Evolutionary conservation across 2,888 invertebrate species (phyloP).

Genomic region (Cerastis leucographa): DNA sequence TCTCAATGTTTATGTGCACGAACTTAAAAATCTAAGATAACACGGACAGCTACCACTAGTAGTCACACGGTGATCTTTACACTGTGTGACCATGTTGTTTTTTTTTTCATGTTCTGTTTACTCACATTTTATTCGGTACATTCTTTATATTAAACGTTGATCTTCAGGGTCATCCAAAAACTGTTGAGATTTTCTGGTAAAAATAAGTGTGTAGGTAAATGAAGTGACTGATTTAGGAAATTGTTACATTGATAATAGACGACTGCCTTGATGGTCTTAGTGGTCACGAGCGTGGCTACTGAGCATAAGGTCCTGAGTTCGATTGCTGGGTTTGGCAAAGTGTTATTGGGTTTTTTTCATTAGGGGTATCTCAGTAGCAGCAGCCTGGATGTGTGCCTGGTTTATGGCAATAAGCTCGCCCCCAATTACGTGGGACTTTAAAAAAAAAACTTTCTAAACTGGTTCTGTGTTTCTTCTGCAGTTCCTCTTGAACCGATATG

Average conservation of each 20-base stretch:
- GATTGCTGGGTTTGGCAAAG: neutral
- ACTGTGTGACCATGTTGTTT: neutral
- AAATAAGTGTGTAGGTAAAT: neutral
- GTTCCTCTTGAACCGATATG: neutral
- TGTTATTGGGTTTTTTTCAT: neutral
- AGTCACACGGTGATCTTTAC: conserved; percentile 20
- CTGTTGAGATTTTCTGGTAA: neutral
- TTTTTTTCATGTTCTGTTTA: conserved; percentile 6
- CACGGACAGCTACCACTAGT: neutral
- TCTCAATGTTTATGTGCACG: conserved; percentile 36
- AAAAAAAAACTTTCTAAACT: neutral
- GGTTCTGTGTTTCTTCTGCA: neutral
- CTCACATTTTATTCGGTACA: neutral
- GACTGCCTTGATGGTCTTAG: neutral
- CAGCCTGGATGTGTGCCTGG: too few relatives aligned
- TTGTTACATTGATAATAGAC: neutral
- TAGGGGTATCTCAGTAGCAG: neutral
- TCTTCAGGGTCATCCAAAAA: conserved; percentile 13
- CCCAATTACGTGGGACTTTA: neutral
- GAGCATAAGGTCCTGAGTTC: neutral
- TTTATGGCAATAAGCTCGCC: neutral
- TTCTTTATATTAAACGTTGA: neutral
- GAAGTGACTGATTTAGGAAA: neutral
- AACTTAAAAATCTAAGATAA: conserved; percentile 42
- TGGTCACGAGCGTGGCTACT: too few relatives aligned